Conservation (phyloP, 2,113 vertebrate genomes). For the Pedionomus torquatus region DNA sequence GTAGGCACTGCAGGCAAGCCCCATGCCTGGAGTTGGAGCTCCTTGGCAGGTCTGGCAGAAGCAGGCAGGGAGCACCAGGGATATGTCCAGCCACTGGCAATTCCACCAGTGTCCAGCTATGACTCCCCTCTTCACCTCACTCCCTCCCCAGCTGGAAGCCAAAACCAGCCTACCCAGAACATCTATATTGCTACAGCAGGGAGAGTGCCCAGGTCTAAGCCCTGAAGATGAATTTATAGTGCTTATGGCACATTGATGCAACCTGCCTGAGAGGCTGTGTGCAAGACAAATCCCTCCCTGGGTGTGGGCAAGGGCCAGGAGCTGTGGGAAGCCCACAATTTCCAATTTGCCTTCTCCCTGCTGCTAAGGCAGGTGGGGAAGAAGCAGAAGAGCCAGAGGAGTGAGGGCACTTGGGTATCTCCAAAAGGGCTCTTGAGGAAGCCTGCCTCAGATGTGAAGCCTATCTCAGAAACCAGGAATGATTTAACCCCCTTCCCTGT, state of each 20-base stretch:
- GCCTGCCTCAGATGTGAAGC: neutral
- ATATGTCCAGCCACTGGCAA: neutral
- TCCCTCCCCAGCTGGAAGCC: neutral
- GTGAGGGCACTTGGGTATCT: neutral
- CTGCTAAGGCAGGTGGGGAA: neutral
- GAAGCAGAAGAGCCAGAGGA: neutral
- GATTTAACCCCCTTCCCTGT: neutral
- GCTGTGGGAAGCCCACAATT: neutral
- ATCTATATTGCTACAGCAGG: neutral
- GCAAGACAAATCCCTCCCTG: neutral
- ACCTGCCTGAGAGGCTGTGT: neutral
- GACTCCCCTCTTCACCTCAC: neutral
- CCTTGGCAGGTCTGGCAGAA: neutral
- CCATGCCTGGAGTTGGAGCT: neutral
- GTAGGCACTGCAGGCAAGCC: neutral
- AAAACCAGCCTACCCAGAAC: neutral
- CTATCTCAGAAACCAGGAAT: neutral
- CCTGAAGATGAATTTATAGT: conserved; percentile 4
- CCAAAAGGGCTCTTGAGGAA: neutral
- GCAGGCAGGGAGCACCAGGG: neutral
- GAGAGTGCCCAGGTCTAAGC: neutral
- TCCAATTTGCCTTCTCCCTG: too few species aligned
- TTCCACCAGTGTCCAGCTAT: neutral
- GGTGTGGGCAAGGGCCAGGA: neutral
- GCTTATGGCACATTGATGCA: neutral